Evolutionary conservation across 2,888 invertebrate genomes (phyloP), one percentile per base, ranked within the genome.

Genomic region (Zygaena filipendulae): DNA sequence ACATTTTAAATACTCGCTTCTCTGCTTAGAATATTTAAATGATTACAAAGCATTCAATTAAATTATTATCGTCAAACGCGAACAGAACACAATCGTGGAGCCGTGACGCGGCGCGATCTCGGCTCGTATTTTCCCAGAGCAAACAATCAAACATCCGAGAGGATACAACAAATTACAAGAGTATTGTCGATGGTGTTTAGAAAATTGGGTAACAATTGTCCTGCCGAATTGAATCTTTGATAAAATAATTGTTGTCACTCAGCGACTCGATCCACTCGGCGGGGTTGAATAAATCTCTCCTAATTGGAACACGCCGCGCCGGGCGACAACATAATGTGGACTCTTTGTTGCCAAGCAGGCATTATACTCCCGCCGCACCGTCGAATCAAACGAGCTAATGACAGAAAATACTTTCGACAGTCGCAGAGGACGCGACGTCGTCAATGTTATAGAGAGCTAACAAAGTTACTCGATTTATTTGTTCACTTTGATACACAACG

Each of bases 141-240:
- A 71, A 67, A 68, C 67, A 66, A 67, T 61, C 58, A 58, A 61
- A 59, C 61, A 63, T 52, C 55, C 53, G 52, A 62, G 59, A 61
- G 59, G 62, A 66, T 57, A 53, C 54, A 69, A 75, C 70, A 71
- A 75, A 74, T 71, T 70, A 67, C 58, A 53, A 49, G 45, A 59
- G 60, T 62, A 69, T 69, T 68, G 69, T 71, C 52, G 47, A 66
- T n/a, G 61, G 67, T 70, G 72, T 71, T 72, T 71, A 66, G 68
- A 69, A 71, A 71, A 71, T 74, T 68, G 66, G 63, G 62, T 66
- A 61, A 71, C 71, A 74, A 72, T 69, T 64, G 63, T 64, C 61
- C 59, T 61, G 58, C 55, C 58, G 59, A 64, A 62, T 69, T 66
- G 67, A 71, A 66, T 64, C 66, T 68, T 59, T 64, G 67, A 71